phyloP scores from a whole-genome alignment of 2,113 vertebrate genomes.

The Elachura formosa region DNA sequence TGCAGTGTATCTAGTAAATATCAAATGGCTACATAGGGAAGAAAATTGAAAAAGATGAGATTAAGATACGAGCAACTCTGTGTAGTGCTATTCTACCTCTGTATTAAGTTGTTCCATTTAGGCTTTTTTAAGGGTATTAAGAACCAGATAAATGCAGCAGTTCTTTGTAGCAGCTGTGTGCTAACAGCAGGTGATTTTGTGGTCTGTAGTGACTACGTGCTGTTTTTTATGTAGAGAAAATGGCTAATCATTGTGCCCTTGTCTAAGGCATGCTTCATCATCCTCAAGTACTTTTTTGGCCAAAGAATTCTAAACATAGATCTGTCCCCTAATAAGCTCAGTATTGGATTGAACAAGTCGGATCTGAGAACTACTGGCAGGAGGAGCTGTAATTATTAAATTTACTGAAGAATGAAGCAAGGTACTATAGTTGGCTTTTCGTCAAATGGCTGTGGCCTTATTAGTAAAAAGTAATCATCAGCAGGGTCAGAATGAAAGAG shows the following conservation, averaged over 20 bases:
- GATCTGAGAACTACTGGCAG: constrained; percentile 78
- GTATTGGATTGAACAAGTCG: constrained; percentile 78
- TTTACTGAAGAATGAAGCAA: constrained; percentile 76
- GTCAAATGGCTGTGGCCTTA: constrained; percentile 77
- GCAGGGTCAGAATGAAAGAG: constrained; percentile 73
- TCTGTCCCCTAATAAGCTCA: constrained; percentile 78
- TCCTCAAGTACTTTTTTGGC: constrained; percentile 77
- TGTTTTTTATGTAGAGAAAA: constrained; percentile 76
- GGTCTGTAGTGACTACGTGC: constrained; percentile 68
- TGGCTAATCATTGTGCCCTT: constrained; percentile 78
- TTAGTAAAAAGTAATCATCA: constrained; percentile 79
- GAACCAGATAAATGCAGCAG: constrained; percentile 73
- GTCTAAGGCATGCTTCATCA: constrained; percentile 78
- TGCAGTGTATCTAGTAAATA: neutral
- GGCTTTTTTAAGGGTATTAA: constrained; percentile 69
- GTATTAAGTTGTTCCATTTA: constrained; percentile 70
- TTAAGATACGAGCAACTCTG: constrained; percentile 60
- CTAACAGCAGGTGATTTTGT: constrained; percentile 75
- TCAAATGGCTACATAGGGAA: constrained; percentile 31
- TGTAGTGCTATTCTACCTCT: constrained; percentile 64
- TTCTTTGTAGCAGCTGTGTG: constrained; percentile 71
- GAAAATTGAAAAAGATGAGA: constrained; percentile 62
- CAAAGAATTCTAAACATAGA: constrained; percentile 78
- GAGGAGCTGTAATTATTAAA: constrained; percentile 80
- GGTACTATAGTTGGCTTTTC: constrained; percentile 77